Evolutionary conservation across 2,797 vertebrate species (phyloP).

Genomic region (Acomys russatus): DNA sequence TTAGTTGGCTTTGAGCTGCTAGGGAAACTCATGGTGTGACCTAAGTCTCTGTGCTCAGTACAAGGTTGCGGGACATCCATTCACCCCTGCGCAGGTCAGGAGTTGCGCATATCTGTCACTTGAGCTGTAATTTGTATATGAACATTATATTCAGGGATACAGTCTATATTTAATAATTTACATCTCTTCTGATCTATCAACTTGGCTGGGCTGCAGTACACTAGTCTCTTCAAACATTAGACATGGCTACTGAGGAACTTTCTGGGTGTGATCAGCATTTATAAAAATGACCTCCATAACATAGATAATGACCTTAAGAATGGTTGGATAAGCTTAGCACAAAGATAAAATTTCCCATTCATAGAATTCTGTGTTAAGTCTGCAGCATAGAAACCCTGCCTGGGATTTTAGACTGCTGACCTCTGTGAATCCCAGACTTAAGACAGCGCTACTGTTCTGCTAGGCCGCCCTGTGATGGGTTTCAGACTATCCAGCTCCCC

Average conservation of each 20-base stretch:
- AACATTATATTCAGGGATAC: neutral
- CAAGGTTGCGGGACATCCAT: neutral
- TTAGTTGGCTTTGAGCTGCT: neutral
- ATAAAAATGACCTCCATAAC: neutral
- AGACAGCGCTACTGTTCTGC: neutral
- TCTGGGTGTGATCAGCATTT: slow-evolving; percentile 33
- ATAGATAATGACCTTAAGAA: neutral
- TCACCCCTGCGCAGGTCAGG: neutral
- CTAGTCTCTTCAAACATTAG: neutral
- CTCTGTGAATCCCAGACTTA: neutral
- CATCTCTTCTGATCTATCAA: neutral
- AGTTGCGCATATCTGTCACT: neutral
- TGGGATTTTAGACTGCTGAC: neutral
- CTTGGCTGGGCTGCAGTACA: neutral
- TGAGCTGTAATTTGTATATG: neutral
- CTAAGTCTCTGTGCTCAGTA: neutral
- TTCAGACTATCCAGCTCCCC: neutral
- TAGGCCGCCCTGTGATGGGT: neutral
- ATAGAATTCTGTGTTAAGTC: neutral
- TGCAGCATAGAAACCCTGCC: neutral
- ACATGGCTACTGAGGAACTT: neutral
- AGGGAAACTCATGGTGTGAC: neutral
- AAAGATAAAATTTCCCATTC: slow-evolving; percentile 22
- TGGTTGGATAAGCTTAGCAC: neutral
- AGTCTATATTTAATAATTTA: slow-evolving; percentile 34